phyloP scores from a whole-genome alignment of 2,888 invertebrate genomes.

The Psylliodes chrysocephalus region DNA sequence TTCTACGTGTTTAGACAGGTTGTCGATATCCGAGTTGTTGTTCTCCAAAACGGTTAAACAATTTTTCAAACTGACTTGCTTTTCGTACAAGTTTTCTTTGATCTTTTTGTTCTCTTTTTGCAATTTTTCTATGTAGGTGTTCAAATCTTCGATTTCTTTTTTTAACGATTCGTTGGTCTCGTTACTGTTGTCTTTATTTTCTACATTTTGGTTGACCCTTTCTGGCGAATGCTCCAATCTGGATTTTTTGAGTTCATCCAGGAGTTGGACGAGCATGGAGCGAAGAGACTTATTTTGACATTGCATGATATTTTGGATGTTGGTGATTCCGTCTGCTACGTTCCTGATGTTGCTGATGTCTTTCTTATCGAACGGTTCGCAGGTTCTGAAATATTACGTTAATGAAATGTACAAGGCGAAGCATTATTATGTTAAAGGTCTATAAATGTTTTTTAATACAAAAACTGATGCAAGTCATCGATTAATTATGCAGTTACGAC shows the following conservation, averaged over 20 bases:
- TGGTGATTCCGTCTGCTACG: conserved; percentile 17
- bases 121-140: conserved; percentile 19
- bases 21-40: conserved; percentile 37
- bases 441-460: too few species aligned
- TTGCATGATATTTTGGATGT: conserved; percentile 35
- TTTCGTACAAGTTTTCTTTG: conserved; percentile 32
- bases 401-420: too few species aligned
- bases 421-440: too few species aligned
- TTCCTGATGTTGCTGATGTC: conserved; percentile 4
- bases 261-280: conserved; percentile 32
- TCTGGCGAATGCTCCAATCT: conserved; percentile 8
- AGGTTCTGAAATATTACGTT: conserved; percentile 15
- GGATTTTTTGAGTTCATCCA: conserved; percentile 32
- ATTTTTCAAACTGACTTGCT: conserved; percentile 31
- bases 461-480: too few species aligned
- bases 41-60: conserved; percentile 36
- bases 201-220: not conserved
- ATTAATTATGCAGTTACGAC: too few species aligned
- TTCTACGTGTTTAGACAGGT: conserved; percentile 37
- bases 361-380: not conserved
- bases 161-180: not conserved
- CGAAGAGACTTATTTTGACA: conserved; percentile 34
- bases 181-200: not conserved
- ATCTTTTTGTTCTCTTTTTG: conserved; percentile 32
- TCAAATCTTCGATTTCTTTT: not conserved